Evolutionary conservation across 2,888 invertebrate species (phyloP).

Genomic region (Leistus spinibarbis): DNA sequence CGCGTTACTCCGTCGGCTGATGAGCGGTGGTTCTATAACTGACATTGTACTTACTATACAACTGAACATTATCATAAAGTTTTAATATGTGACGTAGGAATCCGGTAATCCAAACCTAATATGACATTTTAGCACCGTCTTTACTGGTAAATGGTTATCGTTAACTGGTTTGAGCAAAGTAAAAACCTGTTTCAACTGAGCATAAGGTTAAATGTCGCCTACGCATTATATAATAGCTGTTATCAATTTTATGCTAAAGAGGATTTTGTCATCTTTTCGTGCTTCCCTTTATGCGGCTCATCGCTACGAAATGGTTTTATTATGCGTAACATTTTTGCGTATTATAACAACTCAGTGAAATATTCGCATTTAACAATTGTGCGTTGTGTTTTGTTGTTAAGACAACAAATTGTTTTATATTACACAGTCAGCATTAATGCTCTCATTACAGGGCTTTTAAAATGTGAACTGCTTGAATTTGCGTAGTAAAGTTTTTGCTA

Average conservation of each 20-base stretch:
- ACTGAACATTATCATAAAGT: background rate
- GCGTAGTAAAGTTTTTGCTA: background rate
- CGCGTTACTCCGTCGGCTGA: no score
- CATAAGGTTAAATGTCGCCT: conserved; percentile 24
- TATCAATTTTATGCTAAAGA: conserved; percentile 35
- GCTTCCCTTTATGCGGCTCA: conserved; percentile 16
- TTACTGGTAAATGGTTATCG: background rate
- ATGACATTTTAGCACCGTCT: background rate
- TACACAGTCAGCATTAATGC: background rate
- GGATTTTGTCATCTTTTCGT: conserved; percentile 31
- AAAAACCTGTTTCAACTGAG: background rate
- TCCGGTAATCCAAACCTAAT: background rate
- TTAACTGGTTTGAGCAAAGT: background rate
- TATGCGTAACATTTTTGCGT: conserved; percentile 9
- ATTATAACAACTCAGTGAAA: background rate
- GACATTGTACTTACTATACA: no score
- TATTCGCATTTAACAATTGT: background rate
- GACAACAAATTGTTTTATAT: background rate
- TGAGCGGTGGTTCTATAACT: no score
- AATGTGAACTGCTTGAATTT: background rate
- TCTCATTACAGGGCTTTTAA: background rate
- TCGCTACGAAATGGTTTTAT: conserved; percentile 22
- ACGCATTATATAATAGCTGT: conserved; percentile 14
- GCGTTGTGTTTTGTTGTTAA: background rate
- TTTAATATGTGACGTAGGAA: background rate